Conservation (phyloP, 2,888 invertebrate genomes). For the Hedychridium roseum region DNA sequence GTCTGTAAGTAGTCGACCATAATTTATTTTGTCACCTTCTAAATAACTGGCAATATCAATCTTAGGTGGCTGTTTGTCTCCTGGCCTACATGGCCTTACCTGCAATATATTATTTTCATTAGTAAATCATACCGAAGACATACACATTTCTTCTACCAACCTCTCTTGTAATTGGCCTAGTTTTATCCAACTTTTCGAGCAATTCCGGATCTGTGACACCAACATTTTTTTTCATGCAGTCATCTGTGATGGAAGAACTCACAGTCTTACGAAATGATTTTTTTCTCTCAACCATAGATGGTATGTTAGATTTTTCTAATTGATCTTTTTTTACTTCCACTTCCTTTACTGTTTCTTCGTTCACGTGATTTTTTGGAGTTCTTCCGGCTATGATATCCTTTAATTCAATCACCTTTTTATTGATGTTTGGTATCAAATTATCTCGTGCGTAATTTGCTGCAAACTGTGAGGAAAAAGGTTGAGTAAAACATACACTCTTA, state of each 20-base stretch:
- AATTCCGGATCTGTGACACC: constrained; percentile 76
- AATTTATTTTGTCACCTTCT: constrained; percentile 80
- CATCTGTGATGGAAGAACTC: constrained; percentile 68
- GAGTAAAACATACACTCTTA: background rate
- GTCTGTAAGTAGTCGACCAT: constrained; percentile 82
- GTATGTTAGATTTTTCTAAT: constrained; percentile 48
- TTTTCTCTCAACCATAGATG: constrained; percentile 66
- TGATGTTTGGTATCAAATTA: constrained; percentile 82
- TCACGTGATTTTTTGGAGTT: constrained; percentile 52
- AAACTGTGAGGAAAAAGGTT: constrained; percentile 65
- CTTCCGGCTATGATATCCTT: constrained; percentile 74
- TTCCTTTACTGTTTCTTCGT: constrained; percentile 54
- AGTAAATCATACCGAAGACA: too few species aligned
- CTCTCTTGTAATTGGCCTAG: constrained; percentile 63
- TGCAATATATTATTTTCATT: too few species aligned
- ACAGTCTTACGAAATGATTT: constrained; percentile 75
- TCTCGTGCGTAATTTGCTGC: constrained; percentile 93
- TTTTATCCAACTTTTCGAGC: constrained; percentile 71
- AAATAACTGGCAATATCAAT: constrained; percentile 70
- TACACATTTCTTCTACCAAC: too few species aligned
- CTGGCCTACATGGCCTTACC: constrained; percentile 50
- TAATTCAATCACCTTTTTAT: constrained; percentile 78
- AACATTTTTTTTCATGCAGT: constrained; percentile 62
- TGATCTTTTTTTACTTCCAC: constrained; percentile 64
- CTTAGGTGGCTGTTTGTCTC: constrained; percentile 42